Evolutionary conservation across 2,797 vertebrate genomes (phyloP), one percentile per base, ranked within the genome.

Genomic region (Labroides dimidiatus): DNA sequence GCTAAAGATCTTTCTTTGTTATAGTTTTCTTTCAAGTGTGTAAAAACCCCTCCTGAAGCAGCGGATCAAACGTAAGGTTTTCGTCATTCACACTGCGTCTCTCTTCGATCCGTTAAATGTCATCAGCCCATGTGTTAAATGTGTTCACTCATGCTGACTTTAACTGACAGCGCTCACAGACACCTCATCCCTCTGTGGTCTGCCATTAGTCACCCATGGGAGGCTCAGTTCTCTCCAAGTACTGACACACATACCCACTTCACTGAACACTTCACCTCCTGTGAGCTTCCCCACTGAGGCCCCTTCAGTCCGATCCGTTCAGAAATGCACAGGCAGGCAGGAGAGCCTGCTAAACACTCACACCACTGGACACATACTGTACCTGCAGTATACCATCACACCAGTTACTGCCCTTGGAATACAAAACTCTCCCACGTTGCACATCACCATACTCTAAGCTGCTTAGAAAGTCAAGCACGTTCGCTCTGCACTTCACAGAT

Each of bases 181-280:
- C 75, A 77, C 61, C 57, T 77, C 57, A 4, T 69, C 78, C 75
- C 80, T 69, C 51, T 33, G 68, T 56, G 73, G 80, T 75, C 53
- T 55, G 41, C 64, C 64, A 76, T 67, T 76, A 80, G 86, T 86
- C 81, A 71, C 47, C 52, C 52, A 76, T 15, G 21, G 68, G 75
- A 70, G 78, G 56, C 55, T 73, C 69, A 67, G 51, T 75, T 68
- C 27, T 65, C 61, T 58, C 56, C 52, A 57, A 61, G 30, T 44
- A 24, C 43, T 33, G 30, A 51, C 44, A 55, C 19, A 52, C 19
- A 61, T 45, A 68, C 48, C 73, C 73, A 74, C 73, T 74, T 69
- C 59, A 72, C 41, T 65, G 70, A 70, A 69, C 81, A 75, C 56
- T 72, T 78, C 65, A 54, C 55, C 44, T 66, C 66, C 77, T 54